phyloP scores from a whole-genome alignment of 2,888 invertebrate species.

The Noctua pronuba region DNA sequence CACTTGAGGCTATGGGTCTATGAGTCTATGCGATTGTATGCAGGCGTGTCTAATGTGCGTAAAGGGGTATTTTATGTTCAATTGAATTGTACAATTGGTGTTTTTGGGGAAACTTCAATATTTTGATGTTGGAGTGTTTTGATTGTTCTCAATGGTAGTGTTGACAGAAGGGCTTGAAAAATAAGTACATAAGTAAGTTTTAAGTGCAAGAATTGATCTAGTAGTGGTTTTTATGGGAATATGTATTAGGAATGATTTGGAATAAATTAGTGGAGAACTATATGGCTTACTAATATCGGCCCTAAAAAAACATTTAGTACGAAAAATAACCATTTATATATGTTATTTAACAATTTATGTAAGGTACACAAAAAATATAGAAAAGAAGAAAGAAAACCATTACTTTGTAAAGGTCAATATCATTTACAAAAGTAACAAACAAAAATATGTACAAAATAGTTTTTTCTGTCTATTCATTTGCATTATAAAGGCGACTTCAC shows the following conservation, averaged over 20 bases:
- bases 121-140: conserved; percentile 6
- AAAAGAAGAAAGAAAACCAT: too few relatives aligned
- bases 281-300: neutral
- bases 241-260: neutral
- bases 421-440: conserved; percentile 10
- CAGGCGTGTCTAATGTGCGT: conserved; percentile 84
- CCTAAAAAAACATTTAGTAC: neutral
- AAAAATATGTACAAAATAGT: conserved; percentile 16
- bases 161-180: neutral
- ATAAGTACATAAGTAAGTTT: neutral
- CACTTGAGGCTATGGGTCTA: conserved; percentile 68
- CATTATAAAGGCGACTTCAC: conserved; percentile 65
- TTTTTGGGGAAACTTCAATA: conserved; percentile 11
- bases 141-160: neutral
- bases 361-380: too few relatives aligned
- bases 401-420: neutral
- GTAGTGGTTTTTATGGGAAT: neutral
- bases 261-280: neutral
- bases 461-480: conserved; percentile 44
- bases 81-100: conserved; percentile 50
- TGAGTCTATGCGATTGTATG: conserved; percentile 76
- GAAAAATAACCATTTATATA: neutral
- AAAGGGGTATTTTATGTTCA: conserved; percentile 60
- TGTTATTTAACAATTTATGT: too few relatives aligned
- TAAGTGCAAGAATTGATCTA: neutral